Percentiles rank a stretch among this genome's conserved stretches.
Conservation (phyloP, 2,888 invertebrate species). For the Halictus ligatus region DNA sequence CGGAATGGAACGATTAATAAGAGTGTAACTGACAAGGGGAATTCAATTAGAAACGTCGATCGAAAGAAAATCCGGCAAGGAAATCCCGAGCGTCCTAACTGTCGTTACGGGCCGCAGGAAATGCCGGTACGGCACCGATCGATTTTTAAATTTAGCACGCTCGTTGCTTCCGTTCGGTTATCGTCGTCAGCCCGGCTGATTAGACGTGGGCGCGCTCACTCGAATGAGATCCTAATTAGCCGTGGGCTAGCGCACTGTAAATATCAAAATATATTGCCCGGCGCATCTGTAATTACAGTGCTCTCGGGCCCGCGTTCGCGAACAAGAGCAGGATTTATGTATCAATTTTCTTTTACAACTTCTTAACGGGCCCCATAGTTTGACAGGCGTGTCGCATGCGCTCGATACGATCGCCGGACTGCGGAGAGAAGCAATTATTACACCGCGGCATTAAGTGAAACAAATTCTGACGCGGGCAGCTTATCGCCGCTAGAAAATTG, state of each 20-base stretch:
- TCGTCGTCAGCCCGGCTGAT: neutral
- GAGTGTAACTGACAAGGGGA: conserved; percentile 59
- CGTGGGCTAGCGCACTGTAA: neutral
- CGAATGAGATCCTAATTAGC: neutral
- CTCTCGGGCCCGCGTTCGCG: neutral
- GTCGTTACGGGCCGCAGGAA: neutral
- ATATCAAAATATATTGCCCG: neutral
- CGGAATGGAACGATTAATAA: conserved; percentile 62
- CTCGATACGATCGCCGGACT: neutral
- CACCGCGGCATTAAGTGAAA: neutral
- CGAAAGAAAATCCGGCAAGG: conserved; percentile 11
- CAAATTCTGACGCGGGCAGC: neutral
- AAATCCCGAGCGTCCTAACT: neutral
- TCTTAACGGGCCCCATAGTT: neutral
- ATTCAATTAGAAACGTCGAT: conserved; percentile 58
- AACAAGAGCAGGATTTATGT: conserved; percentile 1
- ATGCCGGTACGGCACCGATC: neutral
- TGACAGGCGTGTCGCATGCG: neutral
- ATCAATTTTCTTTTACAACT: conserved; percentile 1
- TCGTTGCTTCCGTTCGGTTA: neutral
- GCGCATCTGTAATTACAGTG: neutral
- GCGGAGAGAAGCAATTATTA: neutral
- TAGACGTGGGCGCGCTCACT: neutral
- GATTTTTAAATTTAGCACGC: neutral
- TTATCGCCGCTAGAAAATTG: neutral